These are phyloP conservation scores for Etheostoma cragini DNA, from an alignment of 2,113 vertebrate species.

Conservation along the genomic window DNA sequence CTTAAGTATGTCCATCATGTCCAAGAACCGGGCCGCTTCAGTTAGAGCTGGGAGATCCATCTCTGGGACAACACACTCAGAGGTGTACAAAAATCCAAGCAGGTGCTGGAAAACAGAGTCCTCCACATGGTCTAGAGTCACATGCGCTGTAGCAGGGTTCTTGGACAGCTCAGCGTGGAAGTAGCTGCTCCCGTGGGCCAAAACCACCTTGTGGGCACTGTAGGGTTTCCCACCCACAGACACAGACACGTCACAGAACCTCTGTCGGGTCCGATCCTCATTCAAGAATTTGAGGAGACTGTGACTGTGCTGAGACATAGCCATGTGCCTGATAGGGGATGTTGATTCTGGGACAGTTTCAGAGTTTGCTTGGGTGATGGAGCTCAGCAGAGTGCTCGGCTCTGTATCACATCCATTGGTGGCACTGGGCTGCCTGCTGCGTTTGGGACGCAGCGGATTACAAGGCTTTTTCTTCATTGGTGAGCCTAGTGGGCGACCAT, in stretches of 20 bases:
- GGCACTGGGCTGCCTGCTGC: constrained; percentile 32
- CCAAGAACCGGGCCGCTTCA: constrained; percentile 94
- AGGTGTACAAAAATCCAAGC: constrained; percentile 94
- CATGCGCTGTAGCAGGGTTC: constrained; percentile 86
- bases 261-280: constrained; percentile 88
- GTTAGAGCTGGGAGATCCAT: constrained; percentile 89
- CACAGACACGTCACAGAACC: constrained; percentile 94
- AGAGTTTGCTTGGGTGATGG: not conserved
- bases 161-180: constrained; percentile 95
- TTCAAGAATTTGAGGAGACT: constrained; percentile 93
- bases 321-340: constrained; percentile 84
- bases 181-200: constrained; percentile 97
- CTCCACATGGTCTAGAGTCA: constrained; percentile 93
- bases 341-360: constrained; percentile 16
- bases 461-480: constrained; percentile 77
- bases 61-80: constrained; percentile 90
- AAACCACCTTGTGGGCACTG: constrained; percentile 93
- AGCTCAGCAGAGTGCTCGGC: not conserved
- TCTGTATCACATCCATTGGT: constrained; percentile 11
- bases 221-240: constrained; percentile 91
- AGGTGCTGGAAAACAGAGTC: constrained; percentile 92
- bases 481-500: constrained; percentile 11
- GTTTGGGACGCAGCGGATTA: constrained; percentile 52
- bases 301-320: constrained; percentile 88
- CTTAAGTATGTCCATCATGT: constrained; percentile 95